Evolutionary conservation across 92 coral and sea anemone species (phyloP), one percentile per base, ranked within the genome.

Genomic region (Palythoa heliodiscus): DNA sequence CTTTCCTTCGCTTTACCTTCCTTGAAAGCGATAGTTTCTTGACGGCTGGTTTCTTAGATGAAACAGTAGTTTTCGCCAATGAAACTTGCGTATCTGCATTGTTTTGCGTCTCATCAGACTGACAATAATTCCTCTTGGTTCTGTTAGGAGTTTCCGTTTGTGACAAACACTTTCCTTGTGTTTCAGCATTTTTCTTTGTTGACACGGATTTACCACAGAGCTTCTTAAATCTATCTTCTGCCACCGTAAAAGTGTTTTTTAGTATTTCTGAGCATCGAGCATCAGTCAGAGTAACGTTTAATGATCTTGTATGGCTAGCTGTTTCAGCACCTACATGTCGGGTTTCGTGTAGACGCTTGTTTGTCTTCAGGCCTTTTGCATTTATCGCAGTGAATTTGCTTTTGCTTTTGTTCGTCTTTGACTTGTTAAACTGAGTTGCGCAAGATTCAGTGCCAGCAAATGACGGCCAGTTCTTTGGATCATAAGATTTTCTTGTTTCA

Each of bases 211-310:
- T 11, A 37, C 76, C 2, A 70, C 54, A 57, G 54, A 25, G 52
- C 38, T 82, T 50, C 64, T 75, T 77, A 82, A 82, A 23, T 14
- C 92, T 87, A 16, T 40, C 23, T 52, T 83, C 70, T 23, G 92
- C 92, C n/a, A 68, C 90, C 2, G 10, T 47, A 57, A 89, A 50
- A 25, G 73, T 82, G 19, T 79, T 52, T 58, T 40, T 52, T 58
- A 86, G 89, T 8, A 37, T 58, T 24, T 70, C 48, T 12, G 80
- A 67, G 43, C 17, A 68, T 50, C 84, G 86, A 47, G 52, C 82
- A 89, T 89, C 92, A 11, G 77, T 61, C 16, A 89, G 10, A 47
- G 82, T 79, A 63, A 64, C 90, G 20, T 66, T 71, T 71, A 89
- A 7, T 7, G 84, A 25, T 20, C 48, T 40, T 7, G n/a, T 71